A percentile compares a stretch with the other conserved stretches of the same genome.
Conservation (phyloP, 1,140 invertebrate genomes). For the Drosophila takahashii region DNA sequence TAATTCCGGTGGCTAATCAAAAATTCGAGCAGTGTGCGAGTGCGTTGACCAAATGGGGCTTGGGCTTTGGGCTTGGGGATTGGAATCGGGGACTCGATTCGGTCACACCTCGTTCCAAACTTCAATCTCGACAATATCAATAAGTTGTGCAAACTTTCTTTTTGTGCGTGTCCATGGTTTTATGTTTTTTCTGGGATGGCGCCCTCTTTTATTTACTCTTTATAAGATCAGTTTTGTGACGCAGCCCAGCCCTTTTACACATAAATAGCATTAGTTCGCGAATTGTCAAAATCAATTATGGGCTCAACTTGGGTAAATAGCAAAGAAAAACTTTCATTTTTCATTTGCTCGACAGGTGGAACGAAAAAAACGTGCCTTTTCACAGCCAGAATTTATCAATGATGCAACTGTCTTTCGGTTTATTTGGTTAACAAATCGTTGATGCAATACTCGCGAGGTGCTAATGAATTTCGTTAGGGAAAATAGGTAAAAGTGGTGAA, state of each 20-base stretch:
- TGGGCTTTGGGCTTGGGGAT: background rate
- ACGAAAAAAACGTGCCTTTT: conserved; percentile 22
- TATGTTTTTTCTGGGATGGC: background rate
- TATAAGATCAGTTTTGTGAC: background rate
- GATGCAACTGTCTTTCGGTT: conserved; percentile 45
- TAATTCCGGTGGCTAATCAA: conserved; percentile 40
- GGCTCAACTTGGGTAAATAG: conserved; percentile 46
- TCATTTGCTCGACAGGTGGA: conserved; percentile 9
- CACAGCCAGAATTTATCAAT: conserved; percentile 56
- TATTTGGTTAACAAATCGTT: conserved; percentile 61
- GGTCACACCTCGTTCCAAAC: conserved; percentile 38
- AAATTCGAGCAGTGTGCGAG: conserved; percentile 41
- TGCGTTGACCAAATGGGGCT: conserved; percentile 36
- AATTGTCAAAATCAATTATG: conserved; percentile 48
- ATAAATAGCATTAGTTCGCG: conserved; percentile 62
- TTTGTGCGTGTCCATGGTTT: conserved; percentile 34
- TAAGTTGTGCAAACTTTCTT: conserved; percentile 67
- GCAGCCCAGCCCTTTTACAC: conserved; percentile 34
- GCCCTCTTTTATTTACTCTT: background rate
- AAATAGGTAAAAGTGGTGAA: conserved; percentile 10
- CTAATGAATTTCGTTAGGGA: conserved; percentile 39
- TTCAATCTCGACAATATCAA: conserved; percentile 30
- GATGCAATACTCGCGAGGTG: conserved; percentile 45
- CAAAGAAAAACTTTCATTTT: conserved; percentile 72
- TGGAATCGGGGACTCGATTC: background rate